Base-by-base conservation (phyloP, 1,140 invertebrate genomes). In the Solenopsis invicta region DNA sequence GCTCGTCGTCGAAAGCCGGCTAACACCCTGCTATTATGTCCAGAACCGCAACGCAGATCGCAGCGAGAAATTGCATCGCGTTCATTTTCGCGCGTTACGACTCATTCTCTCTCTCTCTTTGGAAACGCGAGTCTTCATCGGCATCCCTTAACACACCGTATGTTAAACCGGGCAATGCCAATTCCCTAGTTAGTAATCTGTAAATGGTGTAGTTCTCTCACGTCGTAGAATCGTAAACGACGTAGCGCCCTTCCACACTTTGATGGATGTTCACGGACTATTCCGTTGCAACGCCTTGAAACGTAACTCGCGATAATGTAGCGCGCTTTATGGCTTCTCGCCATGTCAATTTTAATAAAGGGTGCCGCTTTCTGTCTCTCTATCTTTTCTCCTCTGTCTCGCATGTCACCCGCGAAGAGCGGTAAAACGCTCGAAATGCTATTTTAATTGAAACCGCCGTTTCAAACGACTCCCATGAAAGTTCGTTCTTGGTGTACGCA, bases 381-480 rank as follows among this genome's bases (percentile, higher is more conserved):
- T 45, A 9, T 61, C 21, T 6, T 0, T n/a, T 5, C 13, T 4
- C 21, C 16, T 45, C 13, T 50, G 24, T n/a, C 9, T 81, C 18
- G 0, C 50, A 24, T 72, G 10, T 72, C 12, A 4, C 13, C 8
- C 52, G 41, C n/a, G 6, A 48, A 59, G 37, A 45, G n/a, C 78
- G 4, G 54, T 16, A 29, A 45, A 84, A 84, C 24, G 80, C 41
- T 45, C 48, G 54, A 74, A 75, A 84, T 84, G 69, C 69, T 84
- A 61, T 82, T 82, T 82, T 82, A 82, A 82, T 82, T 82, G 61
- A 82, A 82, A 74, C 54, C 41, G 18, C 54, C 56, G 29, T 84
- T 84, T 84, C 54, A 84, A 84, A 84, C 24, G 80, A 75, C 67
- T 74, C 37, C 29, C 69, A 48, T 48, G 69, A 74, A 82, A 82